phyloP scores from a whole-genome alignment of 2,888 invertebrate species.

The Volucella bombylans region DNA sequence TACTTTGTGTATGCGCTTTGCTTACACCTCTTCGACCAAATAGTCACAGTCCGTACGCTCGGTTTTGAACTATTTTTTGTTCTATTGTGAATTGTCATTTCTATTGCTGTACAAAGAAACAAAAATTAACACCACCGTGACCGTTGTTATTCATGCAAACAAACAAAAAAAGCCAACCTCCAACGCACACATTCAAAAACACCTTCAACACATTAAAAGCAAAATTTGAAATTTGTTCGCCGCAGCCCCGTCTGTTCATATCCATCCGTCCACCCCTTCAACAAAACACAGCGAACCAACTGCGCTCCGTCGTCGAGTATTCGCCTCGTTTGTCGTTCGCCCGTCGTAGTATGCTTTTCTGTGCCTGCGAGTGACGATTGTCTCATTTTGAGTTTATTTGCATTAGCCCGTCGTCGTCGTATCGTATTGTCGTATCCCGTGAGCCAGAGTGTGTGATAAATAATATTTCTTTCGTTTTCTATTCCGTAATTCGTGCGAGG shows the following conservation, averaged over 20 bases:
- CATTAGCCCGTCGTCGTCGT: slow-evolving; percentile 5
- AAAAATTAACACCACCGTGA: slow-evolving; percentile 34
- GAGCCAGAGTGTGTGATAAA: slow-evolving; percentile 25
- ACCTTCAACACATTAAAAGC: slow-evolving; percentile 5
- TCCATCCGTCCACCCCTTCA: background rate
- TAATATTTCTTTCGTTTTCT: background rate
- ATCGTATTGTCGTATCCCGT: slow-evolving; percentile 30
- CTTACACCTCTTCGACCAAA: slow-evolving; percentile 2
- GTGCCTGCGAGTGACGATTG: slow-evolving; percentile 65
- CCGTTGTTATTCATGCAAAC: background rate
- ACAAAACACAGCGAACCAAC: background rate
- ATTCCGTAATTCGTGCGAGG: slow-evolving; percentile 11
- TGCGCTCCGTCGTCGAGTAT: slow-evolving; percentile 25
- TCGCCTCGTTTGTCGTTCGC: slow-evolving; percentile 39
- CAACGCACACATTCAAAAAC: background rate
- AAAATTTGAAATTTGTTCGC: slow-evolving; percentile 50
- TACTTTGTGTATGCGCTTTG: slow-evolving; percentile 10
- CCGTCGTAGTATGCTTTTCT: slow-evolving; percentile 63
- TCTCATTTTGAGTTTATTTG: slow-evolving; percentile 42
- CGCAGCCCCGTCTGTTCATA: slow-evolving; percentile 28
- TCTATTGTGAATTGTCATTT: slow-evolving; percentile 58
- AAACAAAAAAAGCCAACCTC: slow-evolving; percentile 9
- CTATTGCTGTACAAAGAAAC: slow-evolving; percentile 45
- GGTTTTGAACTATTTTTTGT: too few relatives aligned
- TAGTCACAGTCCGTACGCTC: too few relatives aligned